Conservation (phyloP, 2,888 invertebrate genomes). For the Dryobotodes eremita region DNA sequence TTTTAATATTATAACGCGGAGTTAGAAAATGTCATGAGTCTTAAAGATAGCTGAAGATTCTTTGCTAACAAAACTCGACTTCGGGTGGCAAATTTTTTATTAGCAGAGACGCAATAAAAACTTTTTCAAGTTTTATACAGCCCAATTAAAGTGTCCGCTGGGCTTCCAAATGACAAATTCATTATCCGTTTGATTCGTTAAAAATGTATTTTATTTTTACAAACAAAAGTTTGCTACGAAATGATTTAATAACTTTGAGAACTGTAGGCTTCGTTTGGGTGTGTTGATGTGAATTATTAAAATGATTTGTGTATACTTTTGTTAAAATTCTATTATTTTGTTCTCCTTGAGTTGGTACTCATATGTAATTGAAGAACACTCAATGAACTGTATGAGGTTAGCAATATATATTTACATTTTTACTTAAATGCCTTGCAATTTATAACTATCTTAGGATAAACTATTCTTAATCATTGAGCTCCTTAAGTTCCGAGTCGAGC, state of each 20-base stretch:
- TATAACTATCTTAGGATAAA: not conserved
- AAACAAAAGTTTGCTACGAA: constrained; percentile 49
- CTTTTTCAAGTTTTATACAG: constrained; percentile 73
- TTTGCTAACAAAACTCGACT: constrained; percentile 75
- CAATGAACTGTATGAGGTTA: not conserved
- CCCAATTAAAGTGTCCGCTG: constrained; percentile 78
- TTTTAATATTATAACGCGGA: constrained; percentile 74
- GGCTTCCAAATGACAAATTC: constrained; percentile 75
- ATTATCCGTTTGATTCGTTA: constrained; percentile 74
- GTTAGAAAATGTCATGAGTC: constrained; percentile 75
- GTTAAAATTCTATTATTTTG: constrained; percentile 32
- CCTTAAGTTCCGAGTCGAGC: no score
- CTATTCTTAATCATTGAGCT: not conserved
- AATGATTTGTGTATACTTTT: constrained; percentile 42
- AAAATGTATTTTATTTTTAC: constrained; percentile 67
- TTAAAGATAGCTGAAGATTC: constrained; percentile 72
- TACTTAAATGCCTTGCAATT: not conserved
- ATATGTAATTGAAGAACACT: not conserved
- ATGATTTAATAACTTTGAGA: constrained; percentile 56
- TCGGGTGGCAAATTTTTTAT: constrained; percentile 78
- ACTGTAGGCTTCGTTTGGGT: constrained; percentile 29
- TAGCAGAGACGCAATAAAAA: constrained; percentile 80
- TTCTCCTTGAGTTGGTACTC: constrained; percentile 10
- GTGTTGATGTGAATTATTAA: constrained; percentile 57
- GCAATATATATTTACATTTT: not conserved